These are phyloP conservation scores for Amblyteles armatorius DNA, from an alignment of 2,888 invertebrate genomes.

Conservation along the genomic window DNA sequence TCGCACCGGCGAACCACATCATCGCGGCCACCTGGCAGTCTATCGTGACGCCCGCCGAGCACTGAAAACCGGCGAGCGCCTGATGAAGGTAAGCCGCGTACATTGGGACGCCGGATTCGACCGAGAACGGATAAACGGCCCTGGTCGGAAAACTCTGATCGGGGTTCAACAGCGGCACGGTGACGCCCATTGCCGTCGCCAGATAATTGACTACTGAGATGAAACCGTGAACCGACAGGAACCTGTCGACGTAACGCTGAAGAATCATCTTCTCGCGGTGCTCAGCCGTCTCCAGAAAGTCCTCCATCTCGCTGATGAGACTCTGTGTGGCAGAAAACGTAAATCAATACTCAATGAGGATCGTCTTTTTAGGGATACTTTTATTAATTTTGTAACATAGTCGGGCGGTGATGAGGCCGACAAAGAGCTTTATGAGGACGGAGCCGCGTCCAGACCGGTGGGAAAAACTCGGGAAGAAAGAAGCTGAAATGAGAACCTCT, in stretches of 20 bases:
- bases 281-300: slow-evolving; percentile 34
- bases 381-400: too few species aligned
- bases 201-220: slow-evolving; percentile 61
- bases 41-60: slow-evolving; percentile 63
- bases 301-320: too few species aligned
- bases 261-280: slow-evolving; percentile 38
- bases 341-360: too few species aligned
- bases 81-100: slow-evolving; percentile 59
- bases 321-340: too few species aligned
- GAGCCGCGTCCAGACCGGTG: too few species aligned
- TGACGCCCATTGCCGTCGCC: slow-evolving; percentile 62
- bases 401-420: too few species aligned
- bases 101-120: slow-evolving; percentile 27
- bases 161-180: slow-evolving; percentile 65
- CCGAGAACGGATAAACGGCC: slow-evolving; percentile 66
- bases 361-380: too few species aligned
- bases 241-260: slow-evolving; percentile 65
- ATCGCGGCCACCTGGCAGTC: slow-evolving; percentile 71
- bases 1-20: slow-evolving; percentile 72
- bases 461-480: too few species aligned
- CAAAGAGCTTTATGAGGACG: too few species aligned
- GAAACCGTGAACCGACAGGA: slow-evolving; percentile 54
- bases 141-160: slow-evolving; percentile 62
- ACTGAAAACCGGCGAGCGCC: slow-evolving; percentile 50
- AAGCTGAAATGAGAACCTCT: too few species aligned